Evolutionary conservation across 2,113 vertebrate species (phyloP), one percentile per base, ranked within the genome.

Genomic region (Sclerurus mexicanus): DNA sequence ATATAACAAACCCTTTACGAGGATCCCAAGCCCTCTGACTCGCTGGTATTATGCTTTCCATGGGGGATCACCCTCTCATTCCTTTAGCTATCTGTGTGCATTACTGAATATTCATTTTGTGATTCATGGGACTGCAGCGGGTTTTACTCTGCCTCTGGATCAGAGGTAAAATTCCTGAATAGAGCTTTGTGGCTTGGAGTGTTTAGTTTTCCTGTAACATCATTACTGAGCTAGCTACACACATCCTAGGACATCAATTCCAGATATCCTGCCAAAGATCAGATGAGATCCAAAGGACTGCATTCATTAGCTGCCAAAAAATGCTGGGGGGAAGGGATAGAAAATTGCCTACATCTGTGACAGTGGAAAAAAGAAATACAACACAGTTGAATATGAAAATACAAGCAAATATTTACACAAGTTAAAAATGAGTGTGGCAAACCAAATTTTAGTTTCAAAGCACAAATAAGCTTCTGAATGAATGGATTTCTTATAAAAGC

Each of bases 261-360:
- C 90, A 91, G 91, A 91, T 78, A 94, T 44, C 76, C 94, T 97
- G 90, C 90, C 96, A 93, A 95, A 91, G 93, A 89, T 97, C 93
- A 94, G 87, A 97, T 60, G 67, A 85, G 76, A 97, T 92, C 94
- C 71, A 97, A 94, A 96, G 95, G 89, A 94, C 95, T 72, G 91
- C 66, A 95, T 96, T 75, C 55, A 95, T 94, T 79, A 92, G 85
- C 77, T 97, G 94, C 85, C 82, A 97, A 96, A 72, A 88, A 81
- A 42, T 79, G 64, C 75, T 94, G 62, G 89, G 69, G 72, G 95
- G 91, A 82, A 95, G 92, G 90, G 78, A 94, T 9, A 68, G 77
- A 95, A 97, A 97, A 96, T 73, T 85, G 60, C 37, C 72, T 73
- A 75, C 96, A 76, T 96, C 88, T 96, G 92, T 95, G 82, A 95